Evolutionary conservation across 2,797 vertebrate species (phyloP), one percentile per base, ranked within the genome.

Genomic region (Morus bassanus): DNA sequence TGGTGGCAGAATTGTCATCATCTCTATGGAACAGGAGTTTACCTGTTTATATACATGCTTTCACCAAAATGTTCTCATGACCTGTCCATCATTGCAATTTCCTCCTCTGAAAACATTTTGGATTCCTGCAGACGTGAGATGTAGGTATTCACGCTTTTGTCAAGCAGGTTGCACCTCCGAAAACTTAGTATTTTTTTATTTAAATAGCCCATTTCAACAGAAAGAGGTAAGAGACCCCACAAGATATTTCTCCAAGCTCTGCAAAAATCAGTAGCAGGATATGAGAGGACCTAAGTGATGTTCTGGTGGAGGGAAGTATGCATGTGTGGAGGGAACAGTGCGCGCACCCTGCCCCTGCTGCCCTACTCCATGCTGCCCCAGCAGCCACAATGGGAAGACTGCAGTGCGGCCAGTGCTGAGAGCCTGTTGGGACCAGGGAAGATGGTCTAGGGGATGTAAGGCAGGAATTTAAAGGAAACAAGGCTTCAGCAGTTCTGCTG

Each of bases 311-410:
- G n/a, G 19, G 80, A 60, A 78, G 60, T 39, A 19, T 41, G 57
- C 0, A 0, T 56, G 33, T 63, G 33, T 30, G 9, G 70, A 75
- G 30, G 35, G 24, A 28, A 31, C 12, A 9, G 2, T 35, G 45
- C 2, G 0, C 4, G 6, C 18, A 50, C 2, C 15, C n/a, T 88
- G 37, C 37, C 4, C 33, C 35, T 82, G 22, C 41, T 33, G 11
- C 60, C 13, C 63, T 54, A 6, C 18, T 56, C n/a, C 1, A 0
- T 37, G 61, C 65, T 60, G 14, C 25, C 64, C 65, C 28, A 31
- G 60, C 23, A 65, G 48, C 43, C 0, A 1, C 59, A 15, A 3
- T 10, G 37, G 64, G n/a, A 69, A 70, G 28, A 8, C 10, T 28
- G 19, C 3, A 7, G 19, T 72, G 43, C 68, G 51, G 51, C 35